Evolutionary conservation across 2,797 vertebrate species (phyloP), one percentile per base, ranked within the genome.

Genomic region (Alouatta caraya): DNA sequence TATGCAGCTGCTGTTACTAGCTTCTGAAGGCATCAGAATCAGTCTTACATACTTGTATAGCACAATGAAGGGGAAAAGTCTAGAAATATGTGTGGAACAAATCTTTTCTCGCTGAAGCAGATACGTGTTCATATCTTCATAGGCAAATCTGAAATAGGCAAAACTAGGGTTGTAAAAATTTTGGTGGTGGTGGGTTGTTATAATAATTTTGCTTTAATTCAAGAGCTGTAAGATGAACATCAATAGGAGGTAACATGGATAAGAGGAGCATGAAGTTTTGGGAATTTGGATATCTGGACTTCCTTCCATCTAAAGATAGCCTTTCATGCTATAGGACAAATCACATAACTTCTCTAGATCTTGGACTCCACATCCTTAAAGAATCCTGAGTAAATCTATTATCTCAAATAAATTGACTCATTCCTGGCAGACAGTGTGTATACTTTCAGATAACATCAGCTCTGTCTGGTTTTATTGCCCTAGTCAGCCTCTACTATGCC

Each of bases 331-430:
- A 24, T 37, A 92, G 79, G 59, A 22, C 33, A 95, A 93, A 90
- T 92, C 44, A 21, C 59, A 96, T 96, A 97, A 94, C 97, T 84
- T 93, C 7, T 75, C 42, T 88, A 59, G 61, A 85, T 92, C 64
- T 95, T 93, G 82, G 64, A 81, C 81, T 50, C 22, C 33, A 92
- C 76, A 75, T 75, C 44, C 70, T 93, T 93, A 84, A 96, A 21
- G 42, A 92, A 72, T 93, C 55, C 94, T 76, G 93, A 90, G 57
- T 86, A 88, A 80, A 39, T 90, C 91, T 91, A 93, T 94, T 97
- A 97, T 97, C 96, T 97, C 72, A 94, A 88, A 96, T 87, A 97
- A 94, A 96, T 90, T 90, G 93, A 97, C 90, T 96, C 21, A 79
- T 95, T 97, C 79, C 50, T 97, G 97, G 96, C 89, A 97, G 96